Base-by-base conservation (phyloP, 2,113 vertebrate species). In the Epinephelus moara region DNA sequence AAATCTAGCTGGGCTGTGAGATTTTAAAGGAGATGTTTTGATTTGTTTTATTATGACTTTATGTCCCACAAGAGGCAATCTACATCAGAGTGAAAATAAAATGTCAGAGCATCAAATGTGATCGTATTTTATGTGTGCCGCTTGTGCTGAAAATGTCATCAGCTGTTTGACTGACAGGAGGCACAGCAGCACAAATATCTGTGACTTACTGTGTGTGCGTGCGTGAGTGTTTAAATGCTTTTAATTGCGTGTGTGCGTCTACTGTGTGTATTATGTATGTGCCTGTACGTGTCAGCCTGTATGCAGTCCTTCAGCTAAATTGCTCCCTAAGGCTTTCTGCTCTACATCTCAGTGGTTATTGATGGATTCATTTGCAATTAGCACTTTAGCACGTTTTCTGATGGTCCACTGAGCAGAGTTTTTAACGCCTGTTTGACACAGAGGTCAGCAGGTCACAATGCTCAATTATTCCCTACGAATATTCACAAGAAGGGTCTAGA, bases 121-220 rank as follows among this genome's bases (percentile, higher is more conserved):
- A 74, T 53, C 2, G 12, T 25, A 49, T 82, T 84, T 85, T 63
- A 6, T 59, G 18, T 52, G 70, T 61, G 47, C 17, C 12, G 23
- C 67, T 61, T 33, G 42, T 59, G 80, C 55, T 68, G 77, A 74
- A 91, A 92, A 93, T 91, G 84, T 82, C 90, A 91, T 78, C 49
- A 63, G 68, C 52, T 66, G 82, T 62, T 57, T 75, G 81, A 82
- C 52, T 56, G 90, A 84, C 17, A 49, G 33, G 42, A 63, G 17
- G 53, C 33, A 7, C 23, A 12, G 67, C 37, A 18, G 56, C 45
- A 69, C 60, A 25, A 56, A 55, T 57, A n/a, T 47, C 47, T 57
- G 23, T 15, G 3, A 13, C 37, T 69, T 42, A 45, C 57, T 42
- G 40, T 53, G 47, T 56, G 59, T 56, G 59, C 15, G 23, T 33